Conservation (phyloP, 2,888 invertebrate genomes). For the Emmelina monodactyla region DNA sequence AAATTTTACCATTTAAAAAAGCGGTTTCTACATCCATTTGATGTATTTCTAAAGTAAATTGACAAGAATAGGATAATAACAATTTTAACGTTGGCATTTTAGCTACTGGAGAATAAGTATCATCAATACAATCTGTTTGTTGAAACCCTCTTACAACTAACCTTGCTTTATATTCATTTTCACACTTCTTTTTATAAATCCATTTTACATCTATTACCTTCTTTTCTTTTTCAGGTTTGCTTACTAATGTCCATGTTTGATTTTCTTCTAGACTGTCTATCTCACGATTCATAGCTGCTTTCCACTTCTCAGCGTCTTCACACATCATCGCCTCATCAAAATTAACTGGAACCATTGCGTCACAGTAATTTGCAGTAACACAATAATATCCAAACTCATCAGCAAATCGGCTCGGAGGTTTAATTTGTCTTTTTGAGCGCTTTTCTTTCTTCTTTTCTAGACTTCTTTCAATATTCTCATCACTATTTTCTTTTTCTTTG, state of each 20-base stretch:
- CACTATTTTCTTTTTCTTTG: constrained; percentile 10
- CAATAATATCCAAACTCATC: constrained; percentile 13
- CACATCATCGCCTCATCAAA: constrained; percentile 22
- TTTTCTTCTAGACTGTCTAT: constrained; percentile 22
- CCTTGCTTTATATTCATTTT: constrained; percentile 19
- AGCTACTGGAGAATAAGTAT: constrained; percentile 19
- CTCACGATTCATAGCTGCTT: constrained; percentile 22
- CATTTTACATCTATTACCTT: constrained; percentile 23
- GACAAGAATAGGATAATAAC: constrained; percentile 21
- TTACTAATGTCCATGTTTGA: constrained; percentile 23
- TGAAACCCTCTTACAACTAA: constrained; percentile 14
- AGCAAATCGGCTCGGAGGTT: constrained; percentile 13
- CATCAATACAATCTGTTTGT: constrained; percentile 11
- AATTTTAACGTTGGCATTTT: constrained; percentile 25
- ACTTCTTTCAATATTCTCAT: constrained; percentile 9
- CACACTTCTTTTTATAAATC: constrained; percentile 21
- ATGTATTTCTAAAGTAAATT: constrained; percentile 16
- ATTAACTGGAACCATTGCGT: constrained; percentile 19
- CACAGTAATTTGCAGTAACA: constrained; percentile 20
- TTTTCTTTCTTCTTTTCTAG: constrained; percentile 12
- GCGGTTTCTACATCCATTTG: constrained; percentile 22
- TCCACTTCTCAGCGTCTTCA: constrained; percentile 18
- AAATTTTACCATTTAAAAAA: constrained; percentile 20
- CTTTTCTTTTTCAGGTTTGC: constrained; percentile 20
- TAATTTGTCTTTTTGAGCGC: constrained; percentile 12